These are phyloP conservation scores for Morone saxatilis DNA, from an alignment of 2,113 vertebrate genomes.

Conservation along the genomic window DNA sequence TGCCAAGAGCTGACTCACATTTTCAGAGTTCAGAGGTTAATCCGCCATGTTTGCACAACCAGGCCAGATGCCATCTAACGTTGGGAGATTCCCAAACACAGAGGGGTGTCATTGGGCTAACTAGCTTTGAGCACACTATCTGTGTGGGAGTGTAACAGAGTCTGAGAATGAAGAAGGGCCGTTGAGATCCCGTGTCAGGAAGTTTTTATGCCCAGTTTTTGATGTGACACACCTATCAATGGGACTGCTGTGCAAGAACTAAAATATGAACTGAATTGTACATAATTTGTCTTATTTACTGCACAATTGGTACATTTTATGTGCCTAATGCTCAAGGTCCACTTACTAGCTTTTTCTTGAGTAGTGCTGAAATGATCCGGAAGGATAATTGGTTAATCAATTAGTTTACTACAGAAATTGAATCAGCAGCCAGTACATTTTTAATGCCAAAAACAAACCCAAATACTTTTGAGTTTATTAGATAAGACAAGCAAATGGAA, in stretches of 20 bases:
- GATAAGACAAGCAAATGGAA: background rate
- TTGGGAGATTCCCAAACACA: constrained; percentile 49
- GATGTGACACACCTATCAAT: too few species aligned
- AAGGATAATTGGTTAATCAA: too few species aligned
- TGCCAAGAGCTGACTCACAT: constrained; percentile 27
- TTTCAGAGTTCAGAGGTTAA: constrained; percentile 63
- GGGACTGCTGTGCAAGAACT: too few species aligned
- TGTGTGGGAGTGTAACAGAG: background rate
- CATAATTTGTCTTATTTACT: too few species aligned
- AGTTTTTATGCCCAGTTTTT: too few species aligned
- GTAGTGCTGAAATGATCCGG: too few species aligned
- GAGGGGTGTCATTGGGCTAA: constrained; percentile 38
- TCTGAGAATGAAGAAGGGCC: background rate
- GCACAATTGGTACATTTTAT: too few species aligned
- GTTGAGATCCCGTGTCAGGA: background rate
- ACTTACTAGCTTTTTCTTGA: background rate
- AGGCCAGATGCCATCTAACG: constrained; percentile 19
- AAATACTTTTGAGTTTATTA: background rate
- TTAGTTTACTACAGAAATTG: too few species aligned
- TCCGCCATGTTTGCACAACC: constrained; percentile 56
- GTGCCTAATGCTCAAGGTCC: background rate
- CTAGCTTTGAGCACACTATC: constrained; percentile 24
- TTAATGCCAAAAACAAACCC: too few species aligned
- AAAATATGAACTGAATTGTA: too few species aligned
- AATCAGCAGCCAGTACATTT: too few species aligned